Conservation (phyloP, 2,888 invertebrate genomes). For the Balanococcus diminutus region DNA sequence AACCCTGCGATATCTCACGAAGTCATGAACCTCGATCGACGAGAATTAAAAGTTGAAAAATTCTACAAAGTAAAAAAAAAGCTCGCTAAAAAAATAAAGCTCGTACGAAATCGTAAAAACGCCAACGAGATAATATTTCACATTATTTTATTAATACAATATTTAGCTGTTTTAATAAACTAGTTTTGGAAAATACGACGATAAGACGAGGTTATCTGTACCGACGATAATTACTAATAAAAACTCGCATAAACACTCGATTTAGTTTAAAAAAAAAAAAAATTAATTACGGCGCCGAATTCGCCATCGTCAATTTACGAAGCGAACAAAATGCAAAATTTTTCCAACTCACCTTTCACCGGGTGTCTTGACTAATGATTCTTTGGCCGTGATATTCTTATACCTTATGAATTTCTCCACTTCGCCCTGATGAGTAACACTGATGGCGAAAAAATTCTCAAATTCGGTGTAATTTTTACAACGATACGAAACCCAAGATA, state of each 20-base stretch:
- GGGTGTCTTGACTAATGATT: constrained; percentile 43
- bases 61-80: no score
- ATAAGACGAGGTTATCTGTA: not conserved
- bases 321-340: not conserved
- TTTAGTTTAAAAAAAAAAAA: no score
- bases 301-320: not conserved
- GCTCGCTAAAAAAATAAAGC: no score
- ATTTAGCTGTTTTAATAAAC: not conserved
- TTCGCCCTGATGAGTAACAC: constrained; percentile 40
- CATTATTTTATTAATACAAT: no score
- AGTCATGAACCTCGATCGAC: no score
- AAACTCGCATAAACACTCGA: not conserved
- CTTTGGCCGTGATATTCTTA: constrained; percentile 46
- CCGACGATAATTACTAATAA: not conserved
- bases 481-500: constrained; percentile 16
- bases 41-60: no score
- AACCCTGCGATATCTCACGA: no score
- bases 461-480: constrained; percentile 14
- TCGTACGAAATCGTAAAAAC: no score
- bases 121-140: no score
- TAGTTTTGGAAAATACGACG: not conserved
- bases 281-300: not conserved
- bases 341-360: constrained; percentile 19
- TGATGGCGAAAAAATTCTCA: constrained; percentile 44
- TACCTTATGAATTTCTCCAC: constrained; percentile 38